A percentile compares a stretch with the other conserved stretches of the same genome.
Conservation (phyloP, 1,140 invertebrate species). For the Lasaia peninsularis region DNA sequence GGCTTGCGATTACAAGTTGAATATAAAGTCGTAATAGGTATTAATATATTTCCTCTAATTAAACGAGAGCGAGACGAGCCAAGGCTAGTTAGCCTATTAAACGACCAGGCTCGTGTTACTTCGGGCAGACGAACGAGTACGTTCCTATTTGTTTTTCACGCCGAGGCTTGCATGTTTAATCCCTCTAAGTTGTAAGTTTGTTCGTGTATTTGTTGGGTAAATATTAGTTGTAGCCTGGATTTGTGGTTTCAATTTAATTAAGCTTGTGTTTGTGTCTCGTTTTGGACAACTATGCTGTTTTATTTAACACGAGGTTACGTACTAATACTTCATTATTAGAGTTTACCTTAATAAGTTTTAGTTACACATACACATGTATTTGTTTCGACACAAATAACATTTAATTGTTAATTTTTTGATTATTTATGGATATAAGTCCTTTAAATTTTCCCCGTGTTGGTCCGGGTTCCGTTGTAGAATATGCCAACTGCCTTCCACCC, state of each 20-base stretch:
- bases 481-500: too few species aligned
- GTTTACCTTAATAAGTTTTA: too few species aligned
- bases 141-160: slow-evolving; percentile 5
- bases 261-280: slow-evolving; percentile 4
- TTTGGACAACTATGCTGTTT: background rate
- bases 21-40: too few species aligned
- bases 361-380: too few species aligned
- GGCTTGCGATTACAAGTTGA: too few species aligned
- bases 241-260: slow-evolving; percentile 12
- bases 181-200: slow-evolving; percentile 6
- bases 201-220: slow-evolving; percentile 7
- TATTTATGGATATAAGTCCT: too few species aligned
- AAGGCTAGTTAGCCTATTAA: background rate
- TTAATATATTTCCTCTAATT: too few species aligned
- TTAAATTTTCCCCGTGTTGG: too few species aligned
- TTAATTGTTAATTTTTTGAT: too few species aligned
- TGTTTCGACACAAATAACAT: too few species aligned
- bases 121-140: background rate
- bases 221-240: slow-evolving; percentile 6
- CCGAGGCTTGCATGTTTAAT: slow-evolving; percentile 8
- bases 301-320: background rate
- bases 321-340: too few species aligned
- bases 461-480: too few species aligned
- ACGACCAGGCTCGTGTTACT: background rate
- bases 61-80: background rate